A percentile compares a stretch with the other conserved stretches of the same genome.
phyloP scores from a whole-genome alignment of 2,113 vertebrate genomes.

The Cavia aperea region DNA sequence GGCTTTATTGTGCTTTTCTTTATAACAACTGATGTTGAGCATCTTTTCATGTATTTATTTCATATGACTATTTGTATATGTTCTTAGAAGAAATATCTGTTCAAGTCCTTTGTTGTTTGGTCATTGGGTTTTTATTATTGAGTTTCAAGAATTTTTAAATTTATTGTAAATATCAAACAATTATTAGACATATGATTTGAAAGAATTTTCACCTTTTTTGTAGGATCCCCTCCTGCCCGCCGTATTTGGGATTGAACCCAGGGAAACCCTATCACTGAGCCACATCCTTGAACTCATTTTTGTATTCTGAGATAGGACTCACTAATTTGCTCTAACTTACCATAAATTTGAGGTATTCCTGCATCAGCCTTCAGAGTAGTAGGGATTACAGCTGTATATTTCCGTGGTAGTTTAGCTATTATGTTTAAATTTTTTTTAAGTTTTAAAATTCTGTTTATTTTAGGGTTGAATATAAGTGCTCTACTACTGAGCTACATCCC shows the following conservation, averaged over 20 bases:
- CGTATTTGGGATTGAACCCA: background rate
- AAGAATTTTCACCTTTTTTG: background rate
- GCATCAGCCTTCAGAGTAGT: background rate
- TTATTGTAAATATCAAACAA: background rate
- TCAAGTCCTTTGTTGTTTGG: background rate
- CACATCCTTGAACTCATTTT: background rate
- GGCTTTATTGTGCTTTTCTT: constrained; percentile 17
- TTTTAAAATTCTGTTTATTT: background rate
- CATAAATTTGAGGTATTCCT: background rate
- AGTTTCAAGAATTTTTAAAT: background rate
- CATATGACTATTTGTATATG: background rate
- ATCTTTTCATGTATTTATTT: background rate
- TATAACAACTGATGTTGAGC: background rate
- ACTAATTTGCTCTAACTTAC: background rate
- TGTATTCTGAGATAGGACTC: background rate
- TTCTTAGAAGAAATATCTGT: background rate
- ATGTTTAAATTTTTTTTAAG: background rate
- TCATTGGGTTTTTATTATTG: constrained; percentile 3
- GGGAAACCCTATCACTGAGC: background rate
- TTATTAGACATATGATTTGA: background rate
- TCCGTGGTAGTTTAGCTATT: background rate
- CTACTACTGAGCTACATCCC: background rate
- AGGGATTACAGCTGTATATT: background rate
- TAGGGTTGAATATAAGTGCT: background rate
- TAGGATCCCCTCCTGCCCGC: too few relatives aligned